Conservation (phyloP, 2,888 invertebrate species). For the Stenolophus ochropezus region DNA sequence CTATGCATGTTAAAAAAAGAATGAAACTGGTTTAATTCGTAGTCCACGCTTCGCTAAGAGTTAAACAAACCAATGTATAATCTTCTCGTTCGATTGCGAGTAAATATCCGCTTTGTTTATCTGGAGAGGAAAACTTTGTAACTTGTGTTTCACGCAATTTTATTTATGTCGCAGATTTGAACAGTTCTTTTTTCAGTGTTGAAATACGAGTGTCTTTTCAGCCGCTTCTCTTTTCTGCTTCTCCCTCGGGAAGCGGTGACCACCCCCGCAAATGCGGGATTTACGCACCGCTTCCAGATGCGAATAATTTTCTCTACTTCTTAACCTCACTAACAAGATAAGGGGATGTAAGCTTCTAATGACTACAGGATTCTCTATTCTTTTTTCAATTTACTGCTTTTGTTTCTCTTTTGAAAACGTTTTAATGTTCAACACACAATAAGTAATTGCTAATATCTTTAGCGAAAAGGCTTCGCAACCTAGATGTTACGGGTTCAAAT, state of each 20-base stretch:
- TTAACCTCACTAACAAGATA: neutral
- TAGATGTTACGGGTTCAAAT: too few species aligned
- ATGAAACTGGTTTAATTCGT: neutral
- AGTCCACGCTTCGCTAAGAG: neutral
- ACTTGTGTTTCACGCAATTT: conserved; percentile 36
- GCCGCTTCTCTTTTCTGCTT: conserved; percentile 5
- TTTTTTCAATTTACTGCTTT: too few species aligned
- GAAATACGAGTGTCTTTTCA: conserved; percentile 42
- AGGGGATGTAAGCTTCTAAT: neutral
- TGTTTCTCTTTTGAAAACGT: too few species aligned
- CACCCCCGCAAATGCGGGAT: conserved; percentile 12
- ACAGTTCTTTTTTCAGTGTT: conserved; percentile 42
- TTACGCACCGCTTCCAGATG: conserved; percentile 8
- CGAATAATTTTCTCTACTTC: conserved; percentile 7
- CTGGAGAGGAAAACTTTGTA: conserved; percentile 5
- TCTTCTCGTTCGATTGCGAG: conserved; percentile 23
- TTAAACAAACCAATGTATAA: neutral
- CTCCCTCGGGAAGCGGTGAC: neutral
- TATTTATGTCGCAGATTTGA: conserved; percentile 47
- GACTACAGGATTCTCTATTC: neutral
- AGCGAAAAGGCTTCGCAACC: too few species aligned
- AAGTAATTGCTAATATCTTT: too few species aligned
- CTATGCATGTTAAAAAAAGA: too few species aligned
- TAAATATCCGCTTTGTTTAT: conserved; percentile 24
- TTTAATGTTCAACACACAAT: too few species aligned